These are phyloP conservation scores for Arctopsyche grandis DNA, from an alignment of 1,140 invertebrate species.

Conservation along the genomic window DNA sequence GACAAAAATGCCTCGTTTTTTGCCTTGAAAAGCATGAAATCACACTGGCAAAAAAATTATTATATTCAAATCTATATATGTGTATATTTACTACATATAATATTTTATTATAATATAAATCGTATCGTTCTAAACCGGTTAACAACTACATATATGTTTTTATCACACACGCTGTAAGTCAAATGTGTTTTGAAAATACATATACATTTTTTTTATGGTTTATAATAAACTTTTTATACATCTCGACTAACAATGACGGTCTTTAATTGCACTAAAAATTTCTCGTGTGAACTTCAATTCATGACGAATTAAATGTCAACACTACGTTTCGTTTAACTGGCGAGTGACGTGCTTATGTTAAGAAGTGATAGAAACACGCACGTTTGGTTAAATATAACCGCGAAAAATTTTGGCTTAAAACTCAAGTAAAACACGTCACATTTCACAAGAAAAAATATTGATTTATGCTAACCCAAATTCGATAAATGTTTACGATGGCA, in stretches of 20 bases:
- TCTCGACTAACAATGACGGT: not conserved
- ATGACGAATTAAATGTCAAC: slow-evolving; percentile 19
- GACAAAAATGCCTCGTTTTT: no score
- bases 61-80: no score
- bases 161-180: no score
- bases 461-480: not conserved
- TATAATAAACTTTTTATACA: no score
- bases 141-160: no score
- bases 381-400: not conserved
- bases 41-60: no score
- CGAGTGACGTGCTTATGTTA: not conserved
- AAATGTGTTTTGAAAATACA: no score
- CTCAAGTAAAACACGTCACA: not conserved
- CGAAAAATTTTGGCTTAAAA: not conserved
- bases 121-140: no score
- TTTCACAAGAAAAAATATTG: not conserved
- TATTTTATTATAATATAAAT: no score
- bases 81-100: no score
- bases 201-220: no score
- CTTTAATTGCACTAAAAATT: slow-evolving; percentile 11
- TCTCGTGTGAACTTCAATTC: slow-evolving; percentile 29
- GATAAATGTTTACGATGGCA: not conserved
- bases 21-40: no score
- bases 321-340: slow-evolving; percentile 9
- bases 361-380: not conserved